Conservation (phyloP, 2,888 invertebrate genomes). For the Halictus ligatus region DNA sequence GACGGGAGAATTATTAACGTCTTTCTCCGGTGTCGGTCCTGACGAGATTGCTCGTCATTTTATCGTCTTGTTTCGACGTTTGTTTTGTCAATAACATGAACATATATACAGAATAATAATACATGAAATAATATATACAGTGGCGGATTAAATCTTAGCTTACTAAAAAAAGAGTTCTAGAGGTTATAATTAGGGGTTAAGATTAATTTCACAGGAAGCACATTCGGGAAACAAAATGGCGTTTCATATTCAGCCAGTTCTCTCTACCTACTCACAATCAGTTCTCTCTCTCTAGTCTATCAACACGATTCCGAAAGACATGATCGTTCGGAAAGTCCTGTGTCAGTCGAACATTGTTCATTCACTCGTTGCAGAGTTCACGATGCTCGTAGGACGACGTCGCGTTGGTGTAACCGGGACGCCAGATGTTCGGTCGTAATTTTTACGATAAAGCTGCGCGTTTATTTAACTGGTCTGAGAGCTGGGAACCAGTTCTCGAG, state of each 20-base stretch:
- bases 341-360: not conserved
- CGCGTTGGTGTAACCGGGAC: not conserved
- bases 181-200: not conserved
- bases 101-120: too few relatives aligned
- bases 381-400: too few relatives aligned
- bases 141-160: too few relatives aligned
- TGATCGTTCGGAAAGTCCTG: not conserved
- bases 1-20: too few relatives aligned
- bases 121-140: too few relatives aligned
- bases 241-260: not conserved
- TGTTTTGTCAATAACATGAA: too few relatives aligned
- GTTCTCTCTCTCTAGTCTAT: too few relatives aligned
- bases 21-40: too few relatives aligned
- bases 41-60: too few relatives aligned
- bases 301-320: not conserved
- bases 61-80: too few relatives aligned
- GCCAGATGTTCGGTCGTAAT: conserved; percentile 21
- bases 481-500: conserved; percentile 14
- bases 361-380: not conserved
- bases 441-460: conserved; percentile 37
- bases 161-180: too few relatives aligned
- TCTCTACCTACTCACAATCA: not conserved
- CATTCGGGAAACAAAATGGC: not conserved
- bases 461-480: conserved; percentile 40
- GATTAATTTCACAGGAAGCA: not conserved